Base-by-base conservation (phyloP, 2,888 invertebrate genomes). In the Ormyrus thymus region DNA sequence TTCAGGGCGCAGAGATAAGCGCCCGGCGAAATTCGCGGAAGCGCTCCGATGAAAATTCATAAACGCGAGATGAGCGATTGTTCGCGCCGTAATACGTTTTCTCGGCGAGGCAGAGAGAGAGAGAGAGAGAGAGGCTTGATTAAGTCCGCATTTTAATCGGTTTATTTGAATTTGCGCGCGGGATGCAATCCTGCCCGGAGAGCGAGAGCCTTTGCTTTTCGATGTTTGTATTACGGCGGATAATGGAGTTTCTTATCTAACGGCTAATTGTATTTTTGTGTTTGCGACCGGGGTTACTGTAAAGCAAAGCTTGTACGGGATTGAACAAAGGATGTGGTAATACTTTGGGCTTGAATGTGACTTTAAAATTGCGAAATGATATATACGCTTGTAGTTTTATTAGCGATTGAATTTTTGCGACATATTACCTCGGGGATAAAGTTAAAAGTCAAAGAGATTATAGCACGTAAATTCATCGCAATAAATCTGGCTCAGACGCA, bases 81-180 rank as follows among this genome's bases (percentile, higher is more conserved):
- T 75, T 64, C 73, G 55, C 15, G n/a, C 15, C 50, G 11, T 45
- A 15, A 15, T 13, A 10, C 5, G 66, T 29, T 9, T 46, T 48
- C 13, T 50, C 29, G 46, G 13, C 6, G 15, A 13, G 7, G 15
- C 29, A 29, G 15, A 5, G 15, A 51, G 29, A 29, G 43, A 11
- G 45, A 11, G 50, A 50, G 7, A 9, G 10, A 43, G 15, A 13
- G 5, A 48, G 7, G 11, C 9, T 65, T 48, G 56, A 56, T 65
- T 56, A 68, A 61, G 6, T 45, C 45, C 56, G 70, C 48, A 70
- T 64, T 76, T 76, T 64, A 70, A 76, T 76, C 70, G 70, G 29
- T 70, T 70, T 51, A 64, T 70, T 70, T 56, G 64, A 55, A 55
- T 53, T 29, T 29, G 29, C 29, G 29, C 29, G 29, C 29, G 29